phyloP scores from a whole-genome alignment of 2,888 invertebrate genomes.

The Pristionchus entomophagus region DNA sequence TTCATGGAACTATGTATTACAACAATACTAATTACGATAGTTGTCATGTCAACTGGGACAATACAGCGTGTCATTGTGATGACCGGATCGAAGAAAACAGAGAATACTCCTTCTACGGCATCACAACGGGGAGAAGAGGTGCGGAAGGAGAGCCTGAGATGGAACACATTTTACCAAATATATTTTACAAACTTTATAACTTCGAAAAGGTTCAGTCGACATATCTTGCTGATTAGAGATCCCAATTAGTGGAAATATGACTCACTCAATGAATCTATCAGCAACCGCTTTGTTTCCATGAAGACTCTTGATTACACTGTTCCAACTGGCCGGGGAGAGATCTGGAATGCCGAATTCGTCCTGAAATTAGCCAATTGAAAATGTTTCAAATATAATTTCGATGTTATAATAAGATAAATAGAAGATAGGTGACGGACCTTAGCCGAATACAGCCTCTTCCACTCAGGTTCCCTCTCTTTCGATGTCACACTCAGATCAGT shows the following conservation, averaged over 20 bases:
- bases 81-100: conserved; percentile 52
- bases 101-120: no score
- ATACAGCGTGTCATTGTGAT: conserved; percentile 67
- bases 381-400: neutral
- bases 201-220: no score
- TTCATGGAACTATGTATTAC: neutral
- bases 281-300: conserved; percentile 45
- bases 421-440: conserved; percentile 76
- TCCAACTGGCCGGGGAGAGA: conserved; percentile 58
- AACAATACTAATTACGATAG: no score
- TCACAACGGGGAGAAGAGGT: neutral
- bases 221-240: neutral
- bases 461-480: conserved; percentile 81
- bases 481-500: conserved; percentile 87
- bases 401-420: neutral
- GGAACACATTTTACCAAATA: neutral
- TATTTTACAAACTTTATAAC: no score
- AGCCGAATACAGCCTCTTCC: conserved; percentile 86
- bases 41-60: conserved; percentile 51
- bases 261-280: conserved; percentile 48
- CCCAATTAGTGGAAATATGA: neutral
- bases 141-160: neutral
- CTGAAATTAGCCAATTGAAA: conserved; percentile 51
- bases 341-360: conserved; percentile 64
- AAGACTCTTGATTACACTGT: conserved; percentile 55